Evolutionary conservation across 2,113 vertebrate genomes (phyloP).

Genomic region (Danionella cerebrum): DNA sequence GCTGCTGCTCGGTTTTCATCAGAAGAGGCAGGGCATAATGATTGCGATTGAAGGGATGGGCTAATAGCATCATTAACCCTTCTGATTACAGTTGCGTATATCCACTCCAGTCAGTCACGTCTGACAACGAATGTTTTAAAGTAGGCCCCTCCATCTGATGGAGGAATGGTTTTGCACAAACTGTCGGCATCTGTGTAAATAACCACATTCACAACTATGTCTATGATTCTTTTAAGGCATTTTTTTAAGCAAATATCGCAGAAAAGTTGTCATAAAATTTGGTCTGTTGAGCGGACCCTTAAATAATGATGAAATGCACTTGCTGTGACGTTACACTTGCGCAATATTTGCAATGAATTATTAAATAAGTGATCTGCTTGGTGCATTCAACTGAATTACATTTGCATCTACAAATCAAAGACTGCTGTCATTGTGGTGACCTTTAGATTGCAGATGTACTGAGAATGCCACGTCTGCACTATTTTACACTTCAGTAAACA

Average conservation of each 20-base stretch:
- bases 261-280: too few relatives aligned
- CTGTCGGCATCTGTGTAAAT: not conserved
- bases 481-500: slow-evolving; percentile 17
- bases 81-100: slow-evolving; percentile 33
- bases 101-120: slow-evolving; percentile 30
- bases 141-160: not conserved
- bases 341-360: too few relatives aligned
- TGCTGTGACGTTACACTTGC: too few relatives aligned
- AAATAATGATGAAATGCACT: too few relatives aligned
- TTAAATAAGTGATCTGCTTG: not conserved
- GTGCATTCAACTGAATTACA: not conserved
- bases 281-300: too few relatives aligned
- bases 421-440: slow-evolving; percentile 65
- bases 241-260: too few relatives aligned
- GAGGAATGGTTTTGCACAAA: not conserved
- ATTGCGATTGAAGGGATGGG: slow-evolving; percentile 38
- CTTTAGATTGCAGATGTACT: slow-evolving; percentile 51
- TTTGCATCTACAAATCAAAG: slow-evolving; percentile 48
- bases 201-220: not conserved
- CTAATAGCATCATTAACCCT: slow-evolving; percentile 44
- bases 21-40: slow-evolving; percentile 41
- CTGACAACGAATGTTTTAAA: not conserved
- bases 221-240: too few relatives aligned
- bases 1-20: slow-evolving; percentile 43
- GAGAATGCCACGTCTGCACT: slow-evolving; percentile 24